These are phyloP conservation scores for Cossypha niveicapilla DNA, from an alignment of 2,797 vertebrate species.

Conservation along the genomic window DNA sequence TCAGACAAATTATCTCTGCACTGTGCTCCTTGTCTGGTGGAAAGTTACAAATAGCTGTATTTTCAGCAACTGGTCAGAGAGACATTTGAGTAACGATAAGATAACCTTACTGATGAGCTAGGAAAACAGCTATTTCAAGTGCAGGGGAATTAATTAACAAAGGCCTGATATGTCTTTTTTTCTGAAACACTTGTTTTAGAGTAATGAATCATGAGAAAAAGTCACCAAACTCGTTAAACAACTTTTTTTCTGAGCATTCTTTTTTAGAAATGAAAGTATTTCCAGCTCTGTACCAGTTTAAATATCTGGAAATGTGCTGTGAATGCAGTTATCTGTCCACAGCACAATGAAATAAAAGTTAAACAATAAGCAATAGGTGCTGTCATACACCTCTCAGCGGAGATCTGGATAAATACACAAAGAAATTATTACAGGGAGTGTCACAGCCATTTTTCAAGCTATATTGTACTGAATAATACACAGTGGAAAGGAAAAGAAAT, in stretches of 20 bases:
- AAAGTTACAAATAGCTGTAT: background rate
- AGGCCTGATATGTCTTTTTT: background rate
- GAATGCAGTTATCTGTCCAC: background rate
- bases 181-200: background rate
- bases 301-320: background rate
- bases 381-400: background rate
- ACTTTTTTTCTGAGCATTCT: background rate
- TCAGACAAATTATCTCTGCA: background rate
- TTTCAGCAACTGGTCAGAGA: background rate
- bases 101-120: background rate
- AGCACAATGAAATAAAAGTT: constrained; percentile 14
- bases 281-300: background rate
- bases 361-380: background rate
- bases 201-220: background rate
- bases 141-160: background rate
- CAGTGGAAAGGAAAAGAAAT: constrained; percentile 43
- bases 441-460: constrained; percentile 46
- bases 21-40: background rate
- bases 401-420: constrained; percentile 33
- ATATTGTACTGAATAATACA: constrained; percentile 12
- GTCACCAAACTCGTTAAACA: rapidly evolving
- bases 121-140: background rate
- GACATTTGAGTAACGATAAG: background rate
- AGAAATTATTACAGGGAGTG: constrained; percentile 21
- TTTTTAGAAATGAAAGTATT: background rate